These are phyloP conservation scores for Ligdia adustata DNA, from an alignment of 2,888 invertebrate genomes.

Conservation along the genomic window DNA sequence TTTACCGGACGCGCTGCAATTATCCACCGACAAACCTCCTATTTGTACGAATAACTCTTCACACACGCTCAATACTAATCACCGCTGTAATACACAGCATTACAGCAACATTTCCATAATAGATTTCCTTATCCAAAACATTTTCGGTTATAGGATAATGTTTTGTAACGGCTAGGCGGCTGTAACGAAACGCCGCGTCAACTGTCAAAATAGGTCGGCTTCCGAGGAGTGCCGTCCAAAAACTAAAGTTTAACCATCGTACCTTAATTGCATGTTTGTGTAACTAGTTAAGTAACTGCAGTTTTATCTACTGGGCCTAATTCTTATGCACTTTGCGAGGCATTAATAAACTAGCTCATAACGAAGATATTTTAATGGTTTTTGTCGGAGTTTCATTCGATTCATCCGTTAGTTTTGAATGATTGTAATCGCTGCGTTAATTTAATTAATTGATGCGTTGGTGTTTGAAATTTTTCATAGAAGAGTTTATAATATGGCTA, in stretches of 20 bases:
- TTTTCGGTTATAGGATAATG: conserved; percentile 21
- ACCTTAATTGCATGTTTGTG: conserved; percentile 74
- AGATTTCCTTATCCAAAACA: conserved; percentile 20
- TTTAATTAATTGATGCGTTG: conserved; percentile 7
- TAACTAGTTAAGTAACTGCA: conserved; percentile 51
- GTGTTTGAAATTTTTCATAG: conserved; percentile 14
- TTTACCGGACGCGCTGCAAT: conserved; percentile 67
- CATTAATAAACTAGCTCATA: conserved; percentile 46
- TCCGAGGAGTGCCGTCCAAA: conserved; percentile 30
- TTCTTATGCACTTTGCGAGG: conserved; percentile 47
- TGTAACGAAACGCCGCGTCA: conserved; percentile 13
- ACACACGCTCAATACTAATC: conserved; percentile 25
- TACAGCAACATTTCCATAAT: conserved; percentile 28
- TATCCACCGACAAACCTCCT: conserved; percentile 39
- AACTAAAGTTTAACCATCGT: conserved; percentile 30
- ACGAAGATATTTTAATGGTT: conserved; percentile 53
- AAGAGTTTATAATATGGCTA: conserved; percentile 3
- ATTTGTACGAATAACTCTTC: conserved; percentile 28
- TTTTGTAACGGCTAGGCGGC: conserved; percentile 19
- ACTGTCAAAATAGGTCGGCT: conserved; percentile 26
- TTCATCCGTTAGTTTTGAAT: conserved; percentile 18
- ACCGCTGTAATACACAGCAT: conserved; percentile 27
- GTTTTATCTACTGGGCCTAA: conserved; percentile 70
- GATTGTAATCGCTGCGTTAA: conserved; percentile 9
- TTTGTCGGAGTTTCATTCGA: conserved; percentile 28